Percentiles rank a stretch among this genome's conserved stretches.
Evolutionary conservation across 2,797 vertebrate genomes (phyloP).

Genomic region (Malurus leucopterus): DNA sequence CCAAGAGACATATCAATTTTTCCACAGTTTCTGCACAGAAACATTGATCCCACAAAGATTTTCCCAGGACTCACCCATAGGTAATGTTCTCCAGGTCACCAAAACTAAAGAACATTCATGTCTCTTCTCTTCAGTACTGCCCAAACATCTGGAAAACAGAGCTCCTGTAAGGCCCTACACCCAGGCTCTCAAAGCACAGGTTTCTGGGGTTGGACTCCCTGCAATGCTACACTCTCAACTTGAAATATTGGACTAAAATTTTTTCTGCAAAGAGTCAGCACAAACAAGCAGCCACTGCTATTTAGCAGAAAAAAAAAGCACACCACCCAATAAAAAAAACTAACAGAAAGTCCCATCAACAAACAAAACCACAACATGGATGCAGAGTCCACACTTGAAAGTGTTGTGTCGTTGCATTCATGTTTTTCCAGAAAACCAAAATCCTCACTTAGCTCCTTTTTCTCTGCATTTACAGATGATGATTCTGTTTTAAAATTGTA

Average conservation of each 20-base stretch:
- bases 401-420: neutral
- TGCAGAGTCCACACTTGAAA: neutral
- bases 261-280: neutral
- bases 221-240: neutral
- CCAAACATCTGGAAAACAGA: neutral
- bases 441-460: neutral
- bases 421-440: neutral
- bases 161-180: neutral
- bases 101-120: neutral
- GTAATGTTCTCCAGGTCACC: neutral
- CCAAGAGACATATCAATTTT: neutral
- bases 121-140: neutral
- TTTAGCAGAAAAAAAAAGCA: accelerated
- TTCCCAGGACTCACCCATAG: neutral
- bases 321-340: neutral
- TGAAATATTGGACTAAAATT: neutral
- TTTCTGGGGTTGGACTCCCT: neutral
- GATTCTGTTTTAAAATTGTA: neutral
- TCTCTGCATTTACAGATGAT: neutral
- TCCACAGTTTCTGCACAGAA: neutral
- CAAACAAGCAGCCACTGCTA: neutral
- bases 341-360: neutral
- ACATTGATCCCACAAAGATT: neutral
- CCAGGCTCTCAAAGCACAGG: neutral
- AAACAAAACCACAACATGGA: neutral